Evolutionary conservation across 2,113 vertebrate genomes (phyloP).

Genomic region (Phoenicopterus ruber): DNA sequence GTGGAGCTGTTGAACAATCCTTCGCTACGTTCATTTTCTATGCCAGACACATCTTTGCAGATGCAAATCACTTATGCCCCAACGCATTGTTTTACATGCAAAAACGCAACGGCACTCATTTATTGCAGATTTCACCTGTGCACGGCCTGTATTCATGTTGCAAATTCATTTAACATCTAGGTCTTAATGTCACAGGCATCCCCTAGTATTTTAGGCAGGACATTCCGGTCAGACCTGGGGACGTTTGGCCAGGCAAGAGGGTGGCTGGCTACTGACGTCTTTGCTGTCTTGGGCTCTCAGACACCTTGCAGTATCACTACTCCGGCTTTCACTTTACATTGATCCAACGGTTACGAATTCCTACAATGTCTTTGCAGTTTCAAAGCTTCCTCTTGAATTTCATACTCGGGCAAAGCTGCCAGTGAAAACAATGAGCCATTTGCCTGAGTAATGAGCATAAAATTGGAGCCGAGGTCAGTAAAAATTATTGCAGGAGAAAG

Average conservation of each 20-base stretch:
- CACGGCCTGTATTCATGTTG: not conserved
- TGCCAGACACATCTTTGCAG: not conserved
- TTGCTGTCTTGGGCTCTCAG: not conserved
- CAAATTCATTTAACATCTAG: not conserved
- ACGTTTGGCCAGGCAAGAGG: not conserved
- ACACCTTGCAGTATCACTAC: not conserved
- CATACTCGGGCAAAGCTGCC: not conserved
- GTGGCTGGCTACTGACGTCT: not conserved
- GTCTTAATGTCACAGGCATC: not conserved
- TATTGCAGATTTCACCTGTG: constrained; percentile 3
- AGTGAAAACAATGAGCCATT: constrained; percentile 32
- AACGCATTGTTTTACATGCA: constrained; percentile 20
- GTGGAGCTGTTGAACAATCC: not conserved
- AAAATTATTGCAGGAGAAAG: constrained; percentile 24
- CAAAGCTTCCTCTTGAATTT: constrained; percentile 19
- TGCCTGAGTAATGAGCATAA: constrained; percentile 41
- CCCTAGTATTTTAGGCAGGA: not conserved
- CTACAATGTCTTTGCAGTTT: not conserved
- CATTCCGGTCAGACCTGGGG: not conserved
- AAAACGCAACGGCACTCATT: not conserved
- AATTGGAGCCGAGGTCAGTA: constrained; percentile 24
- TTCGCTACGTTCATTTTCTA: not conserved
- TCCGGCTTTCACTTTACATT: not conserved
- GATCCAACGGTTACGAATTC: not conserved
- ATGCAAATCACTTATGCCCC: constrained; percentile 36